Conservation (phyloP, 1,140 invertebrate species). For the Colletes latitarsis region DNA sequence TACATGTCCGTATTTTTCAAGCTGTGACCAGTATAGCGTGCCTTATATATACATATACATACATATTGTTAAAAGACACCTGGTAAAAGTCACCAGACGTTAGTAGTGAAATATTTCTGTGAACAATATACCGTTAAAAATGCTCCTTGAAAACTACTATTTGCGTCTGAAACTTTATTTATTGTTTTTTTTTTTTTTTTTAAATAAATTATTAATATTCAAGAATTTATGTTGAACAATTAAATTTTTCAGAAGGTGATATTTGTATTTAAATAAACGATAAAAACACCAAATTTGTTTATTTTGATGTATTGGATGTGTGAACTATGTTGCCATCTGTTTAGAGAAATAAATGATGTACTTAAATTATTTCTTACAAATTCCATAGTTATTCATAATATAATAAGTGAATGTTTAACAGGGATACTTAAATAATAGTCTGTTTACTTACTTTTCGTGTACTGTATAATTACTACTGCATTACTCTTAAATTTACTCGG, state of each 20-base stretch:
- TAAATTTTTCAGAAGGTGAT: not conserved
- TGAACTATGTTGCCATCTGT: not conserved
- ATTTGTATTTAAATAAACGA: slow-evolving; percentile 30
- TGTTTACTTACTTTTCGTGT: not conserved
- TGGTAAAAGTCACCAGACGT: not conserved
- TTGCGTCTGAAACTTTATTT: too few relatives aligned
- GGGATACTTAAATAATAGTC: not conserved
- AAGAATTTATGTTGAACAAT: slow-evolving; percentile 11
- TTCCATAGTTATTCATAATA: not conserved
- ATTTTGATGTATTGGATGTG: slow-evolving; percentile 2
- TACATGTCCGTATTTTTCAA: slow-evolving; percentile 10
- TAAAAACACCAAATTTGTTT: slow-evolving; percentile 3
- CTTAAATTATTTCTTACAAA: not conserved
- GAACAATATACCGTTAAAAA: not conserved
- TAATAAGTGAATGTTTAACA: not conserved
- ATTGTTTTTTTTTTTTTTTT: not conserved
- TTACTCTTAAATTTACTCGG: not conserved
- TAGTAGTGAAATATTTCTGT: not conserved
- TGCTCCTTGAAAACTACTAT: not conserved
- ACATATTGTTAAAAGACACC: not conserved
- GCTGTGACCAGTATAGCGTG: slow-evolving; percentile 15
- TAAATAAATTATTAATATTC: not conserved
- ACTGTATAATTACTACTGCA: not conserved
- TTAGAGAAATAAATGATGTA: slow-evolving; percentile 7
- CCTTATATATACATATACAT: slow-evolving; percentile 39